Evolutionary conservation across 2,888 invertebrate species (phyloP).

Genomic region (Elegia similella): DNA sequence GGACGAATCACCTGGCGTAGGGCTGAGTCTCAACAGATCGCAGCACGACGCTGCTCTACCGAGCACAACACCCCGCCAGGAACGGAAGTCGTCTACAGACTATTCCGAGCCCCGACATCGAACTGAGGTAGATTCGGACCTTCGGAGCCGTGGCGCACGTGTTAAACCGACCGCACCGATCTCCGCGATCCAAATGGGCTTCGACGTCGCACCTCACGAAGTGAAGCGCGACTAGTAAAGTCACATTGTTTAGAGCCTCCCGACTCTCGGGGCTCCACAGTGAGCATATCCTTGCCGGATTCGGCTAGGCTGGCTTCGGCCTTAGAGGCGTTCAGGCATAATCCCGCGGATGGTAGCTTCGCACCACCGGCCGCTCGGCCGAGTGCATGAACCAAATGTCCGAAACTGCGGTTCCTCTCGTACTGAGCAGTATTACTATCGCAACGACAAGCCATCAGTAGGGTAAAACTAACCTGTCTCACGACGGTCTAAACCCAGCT

Average conservation of each 20-base stretch:
- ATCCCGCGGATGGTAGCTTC: constrained; percentile 81
- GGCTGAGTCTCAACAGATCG: constrained; percentile 24
- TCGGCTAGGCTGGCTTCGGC: constrained; percentile 83
- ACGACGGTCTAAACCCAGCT: constrained; percentile 85
- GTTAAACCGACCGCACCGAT: constrained; percentile 48
- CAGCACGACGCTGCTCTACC: constrained; percentile 57
- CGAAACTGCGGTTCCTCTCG: constrained; percentile 83
- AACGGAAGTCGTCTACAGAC: constrained; percentile 83
- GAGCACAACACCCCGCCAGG: constrained; percentile 83
- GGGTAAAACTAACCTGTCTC: constrained; percentile 84
- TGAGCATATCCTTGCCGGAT: constrained; percentile 65
- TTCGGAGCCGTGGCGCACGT: constrained; percentile 40
- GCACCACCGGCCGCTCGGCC: constrained; percentile 84
- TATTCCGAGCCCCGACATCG: constrained; percentile 81
- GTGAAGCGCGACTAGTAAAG: constrained; percentile 49
- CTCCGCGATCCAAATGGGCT: constrained; percentile 54
- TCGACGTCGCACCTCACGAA: constrained; percentile 52
- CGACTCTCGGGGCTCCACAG: constrained; percentile 64
- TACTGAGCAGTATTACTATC: constrained; percentile 80
- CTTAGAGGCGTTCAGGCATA: constrained; percentile 83
- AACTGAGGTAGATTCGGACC: constrained; percentile 47
- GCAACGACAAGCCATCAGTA: constrained; percentile 79
- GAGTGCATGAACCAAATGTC: constrained; percentile 83
- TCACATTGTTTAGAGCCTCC: constrained; percentile 73
- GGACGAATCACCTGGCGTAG: constrained; percentile 57